Conservation (phyloP, 1,140 invertebrate species). For the Odontomachus brunneus region DNA sequence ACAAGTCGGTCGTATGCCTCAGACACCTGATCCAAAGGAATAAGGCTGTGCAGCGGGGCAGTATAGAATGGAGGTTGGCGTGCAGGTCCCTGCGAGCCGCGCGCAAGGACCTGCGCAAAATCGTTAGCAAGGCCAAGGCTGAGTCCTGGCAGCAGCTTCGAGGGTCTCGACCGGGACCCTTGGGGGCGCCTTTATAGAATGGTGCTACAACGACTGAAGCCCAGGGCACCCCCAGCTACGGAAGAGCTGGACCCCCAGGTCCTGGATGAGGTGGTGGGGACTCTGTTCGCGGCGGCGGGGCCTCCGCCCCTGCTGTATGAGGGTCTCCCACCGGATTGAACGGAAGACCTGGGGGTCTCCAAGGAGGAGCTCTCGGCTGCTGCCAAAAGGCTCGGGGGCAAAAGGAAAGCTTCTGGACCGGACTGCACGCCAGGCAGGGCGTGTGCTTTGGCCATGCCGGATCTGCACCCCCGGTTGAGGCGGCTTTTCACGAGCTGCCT, state of each 20-base stretch:
- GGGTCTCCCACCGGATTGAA: too few relatives aligned
- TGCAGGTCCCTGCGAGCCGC: too few relatives aligned
- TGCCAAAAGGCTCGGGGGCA: neutral
- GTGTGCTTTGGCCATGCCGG: neutral
- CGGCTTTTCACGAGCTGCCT: neutral
- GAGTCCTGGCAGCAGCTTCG: neutral
- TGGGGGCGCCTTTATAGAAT: conserved; percentile 48
- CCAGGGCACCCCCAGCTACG: neutral
- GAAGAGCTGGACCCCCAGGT: neutral
- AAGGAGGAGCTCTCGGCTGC: too few relatives aligned
- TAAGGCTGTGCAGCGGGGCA: neutral
- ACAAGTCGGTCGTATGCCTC: too few relatives aligned
- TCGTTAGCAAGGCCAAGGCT: neutral
- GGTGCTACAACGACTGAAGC: neutral
- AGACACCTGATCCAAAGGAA: neutral
- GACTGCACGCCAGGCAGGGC: neutral
- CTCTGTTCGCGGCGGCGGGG: neutral
- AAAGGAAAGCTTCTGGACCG: neutral
- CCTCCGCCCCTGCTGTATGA: too few relatives aligned
- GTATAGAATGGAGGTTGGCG: neutral
- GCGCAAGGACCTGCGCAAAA: too few relatives aligned
- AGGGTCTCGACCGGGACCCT: conserved; percentile 67
- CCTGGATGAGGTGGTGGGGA: neutral
- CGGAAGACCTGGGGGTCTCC: too few relatives aligned
- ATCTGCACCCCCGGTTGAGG: neutral